These are phyloP conservation scores for Dascillus cervinus DNA, from an alignment of 2,888 invertebrate species.

Conservation along the genomic window DNA sequence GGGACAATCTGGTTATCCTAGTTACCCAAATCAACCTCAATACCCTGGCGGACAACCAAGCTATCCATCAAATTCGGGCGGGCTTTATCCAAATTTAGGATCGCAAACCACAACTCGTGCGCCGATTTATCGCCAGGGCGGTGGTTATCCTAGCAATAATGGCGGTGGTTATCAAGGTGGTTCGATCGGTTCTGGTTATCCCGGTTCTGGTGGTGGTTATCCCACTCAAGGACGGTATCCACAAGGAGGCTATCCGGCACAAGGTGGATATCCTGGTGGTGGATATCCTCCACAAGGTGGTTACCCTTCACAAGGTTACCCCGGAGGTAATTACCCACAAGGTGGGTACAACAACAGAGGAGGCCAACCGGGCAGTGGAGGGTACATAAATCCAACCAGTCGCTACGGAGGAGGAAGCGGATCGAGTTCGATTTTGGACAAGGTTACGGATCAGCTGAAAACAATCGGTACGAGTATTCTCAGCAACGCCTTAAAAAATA, in stretches of 20 bases:
- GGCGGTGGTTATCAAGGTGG: conserved; percentile 35
- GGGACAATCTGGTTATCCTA: conserved; percentile 13
- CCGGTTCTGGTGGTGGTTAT: conserved; percentile 19
- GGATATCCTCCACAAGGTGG: conserved; percentile 19
- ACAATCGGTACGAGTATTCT: conserved; percentile 38
- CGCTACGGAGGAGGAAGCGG: no score
- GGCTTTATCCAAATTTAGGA: conserved; percentile 29
- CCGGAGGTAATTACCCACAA: conserved; percentile 13
- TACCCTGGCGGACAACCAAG: conserved; percentile 8
- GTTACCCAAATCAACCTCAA: conserved; percentile 1
- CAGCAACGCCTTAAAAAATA: conserved; percentile 32
- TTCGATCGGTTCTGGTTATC: conserved; percentile 18
- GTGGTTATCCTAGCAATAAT: conserved; percentile 5
- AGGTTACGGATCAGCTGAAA: conserved; percentile 34
- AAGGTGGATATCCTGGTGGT: conserved; percentile 17
- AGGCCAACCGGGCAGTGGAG: conserved; percentile 11
- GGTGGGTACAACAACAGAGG: conserved; percentile 7
- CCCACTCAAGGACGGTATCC: conserved; percentile 23
- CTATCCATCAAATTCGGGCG: conserved; percentile 13
- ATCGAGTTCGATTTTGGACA: conserved; percentile 31
- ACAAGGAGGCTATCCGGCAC: conserved; percentile 21
- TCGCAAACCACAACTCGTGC: conserved; percentile 33
- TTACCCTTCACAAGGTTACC: conserved; percentile 5
- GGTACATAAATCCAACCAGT: conserved; percentile 4
- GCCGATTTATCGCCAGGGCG: conserved; percentile 21